Evolutionary conservation across 2,797 vertebrate genomes (phyloP), one percentile per base, ranked within the genome.

Genomic region (Dryobates pubescens): DNA sequence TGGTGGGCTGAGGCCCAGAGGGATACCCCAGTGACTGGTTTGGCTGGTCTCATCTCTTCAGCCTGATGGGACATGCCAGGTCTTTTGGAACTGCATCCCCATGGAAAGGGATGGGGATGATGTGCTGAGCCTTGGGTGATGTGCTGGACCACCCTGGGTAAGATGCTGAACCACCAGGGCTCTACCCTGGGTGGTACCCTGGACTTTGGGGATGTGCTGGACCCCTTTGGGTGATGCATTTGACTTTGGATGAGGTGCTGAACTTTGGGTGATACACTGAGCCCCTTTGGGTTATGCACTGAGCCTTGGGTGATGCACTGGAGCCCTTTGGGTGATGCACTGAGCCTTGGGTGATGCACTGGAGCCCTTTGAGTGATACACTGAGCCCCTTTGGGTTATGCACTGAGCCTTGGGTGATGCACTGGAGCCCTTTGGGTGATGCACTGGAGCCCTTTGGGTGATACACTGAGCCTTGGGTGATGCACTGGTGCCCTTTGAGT

Each of bases 1-100:
- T 3, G 19, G 5, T 0, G 18, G 56, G 27, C 58, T 54, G 1
- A 3, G 38, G 29, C 10, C 3, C 1, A 3, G 1, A 0, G 17
- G 47, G 80, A 49, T 9, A 27, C 6, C 23, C 32, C 11, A 9
- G 32, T 1, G 27, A 2, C 61, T 1, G 36, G 1, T 30, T 5
- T 51, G 41, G 5, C 56, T 6, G 41, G 32, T 17, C 34, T 2
- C 5, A 0, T 5, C 38, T 23, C 30, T 57, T 45, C 0, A 13
- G 18, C 47, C 77, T n/a, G 53, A 10, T 2, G 38, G 36, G 59
- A 23, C 7, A 20, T 1, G 29, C 47, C 5, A 27, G 20, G n/a
- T 19, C 27, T n/a, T 43, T 43, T n/a, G 36, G 29, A 34, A 22
- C 16, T 5, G 16, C 14, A 17, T 29, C 7, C 19, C 22, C 2